These are phyloP conservation scores for Arrhopalites spinosus DNA, from an alignment of 2,888 invertebrate genomes.

Conservation along the genomic window DNA sequence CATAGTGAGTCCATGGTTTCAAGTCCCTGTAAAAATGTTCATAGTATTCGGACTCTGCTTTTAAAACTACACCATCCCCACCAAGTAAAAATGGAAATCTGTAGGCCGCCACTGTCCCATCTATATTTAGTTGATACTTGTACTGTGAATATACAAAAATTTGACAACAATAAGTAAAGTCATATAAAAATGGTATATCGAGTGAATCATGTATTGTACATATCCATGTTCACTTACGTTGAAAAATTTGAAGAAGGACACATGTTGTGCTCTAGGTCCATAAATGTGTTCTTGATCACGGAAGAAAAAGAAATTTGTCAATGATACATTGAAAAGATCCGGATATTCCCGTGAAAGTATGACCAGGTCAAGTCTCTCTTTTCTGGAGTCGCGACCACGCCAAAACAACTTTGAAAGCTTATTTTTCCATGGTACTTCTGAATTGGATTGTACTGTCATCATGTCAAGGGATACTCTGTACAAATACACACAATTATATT, in stretches of 20 bases:
- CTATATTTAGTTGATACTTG: slow-evolving; percentile 91
- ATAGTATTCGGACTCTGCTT: slow-evolving; percentile 91
- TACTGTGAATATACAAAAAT: slow-evolving; percentile 70
- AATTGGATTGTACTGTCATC: slow-evolving; percentile 84
- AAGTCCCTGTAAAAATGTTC: slow-evolving; percentile 89
- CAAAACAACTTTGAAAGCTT: slow-evolving; percentile 81
- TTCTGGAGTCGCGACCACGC: slow-evolving; percentile 90
- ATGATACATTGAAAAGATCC: slow-evolving; percentile 83
- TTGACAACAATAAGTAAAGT: background rate
- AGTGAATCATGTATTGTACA: slow-evolving; percentile 61
- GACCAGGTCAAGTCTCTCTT: slow-evolving; percentile 80
- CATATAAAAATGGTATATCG: background rate
- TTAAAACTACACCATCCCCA: slow-evolving; percentile 85
- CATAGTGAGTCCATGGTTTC: slow-evolving; percentile 76
- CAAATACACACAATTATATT: slow-evolving; percentile 24
- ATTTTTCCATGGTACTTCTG: slow-evolving; percentile 71
- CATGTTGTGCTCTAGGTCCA: slow-evolving; percentile 81
- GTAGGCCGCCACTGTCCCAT: slow-evolving; percentile 97
- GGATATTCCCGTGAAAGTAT: slow-evolving; percentile 76
- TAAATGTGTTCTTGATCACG: slow-evolving; percentile 79
- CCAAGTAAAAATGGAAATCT: slow-evolving; percentile 87
- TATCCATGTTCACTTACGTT: slow-evolving; percentile 69
- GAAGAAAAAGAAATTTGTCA: slow-evolving; percentile 97
- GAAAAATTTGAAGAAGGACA: slow-evolving; percentile 92
- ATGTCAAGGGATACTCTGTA: slow-evolving; percentile 84